Conservation (phyloP, 92 coral and sea anemone species). For the Bergia puertoricense region DNA sequence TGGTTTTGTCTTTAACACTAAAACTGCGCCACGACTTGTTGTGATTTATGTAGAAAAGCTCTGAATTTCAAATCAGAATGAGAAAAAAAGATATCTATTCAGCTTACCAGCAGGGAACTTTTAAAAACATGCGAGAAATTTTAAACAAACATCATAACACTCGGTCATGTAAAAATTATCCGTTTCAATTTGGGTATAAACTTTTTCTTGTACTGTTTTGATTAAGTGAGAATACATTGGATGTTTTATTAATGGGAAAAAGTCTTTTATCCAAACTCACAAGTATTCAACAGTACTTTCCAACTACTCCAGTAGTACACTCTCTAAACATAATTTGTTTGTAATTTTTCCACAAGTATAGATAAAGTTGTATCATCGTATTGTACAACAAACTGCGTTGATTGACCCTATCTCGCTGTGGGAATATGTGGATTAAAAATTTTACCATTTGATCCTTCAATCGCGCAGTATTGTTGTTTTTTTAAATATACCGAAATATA, state of each 20-base stretch:
- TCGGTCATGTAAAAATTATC: background rate
- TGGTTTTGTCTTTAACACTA: background rate
- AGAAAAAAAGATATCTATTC: slow-evolving; percentile 3
- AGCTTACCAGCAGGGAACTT: slow-evolving; percentile 26
- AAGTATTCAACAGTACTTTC: background rate
- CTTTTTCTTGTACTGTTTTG: background rate
- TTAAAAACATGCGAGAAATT: slow-evolving; percentile 11
- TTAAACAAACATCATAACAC: background rate
- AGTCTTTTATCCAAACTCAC: background rate
- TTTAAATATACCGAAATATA: too few relatives aligned
- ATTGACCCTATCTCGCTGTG: too few relatives aligned
- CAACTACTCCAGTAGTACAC: background rate
- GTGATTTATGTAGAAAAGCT: slow-evolving; percentile 19
- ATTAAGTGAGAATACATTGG: background rate
- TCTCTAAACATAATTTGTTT: too few relatives aligned
- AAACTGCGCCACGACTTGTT: slow-evolving; percentile 4
- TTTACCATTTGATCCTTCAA: too few relatives aligned
- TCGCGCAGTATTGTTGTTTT: too few relatives aligned
- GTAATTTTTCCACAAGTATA: background rate
- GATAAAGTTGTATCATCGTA: background rate
- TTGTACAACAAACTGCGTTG: too few relatives aligned
- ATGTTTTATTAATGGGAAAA: too few relatives aligned
- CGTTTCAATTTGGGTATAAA: background rate
- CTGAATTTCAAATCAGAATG: slow-evolving; percentile 18
- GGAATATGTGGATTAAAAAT: too few relatives aligned